Conservation (phyloP, 2,113 vertebrate genomes). For the Conger conger region DNA sequence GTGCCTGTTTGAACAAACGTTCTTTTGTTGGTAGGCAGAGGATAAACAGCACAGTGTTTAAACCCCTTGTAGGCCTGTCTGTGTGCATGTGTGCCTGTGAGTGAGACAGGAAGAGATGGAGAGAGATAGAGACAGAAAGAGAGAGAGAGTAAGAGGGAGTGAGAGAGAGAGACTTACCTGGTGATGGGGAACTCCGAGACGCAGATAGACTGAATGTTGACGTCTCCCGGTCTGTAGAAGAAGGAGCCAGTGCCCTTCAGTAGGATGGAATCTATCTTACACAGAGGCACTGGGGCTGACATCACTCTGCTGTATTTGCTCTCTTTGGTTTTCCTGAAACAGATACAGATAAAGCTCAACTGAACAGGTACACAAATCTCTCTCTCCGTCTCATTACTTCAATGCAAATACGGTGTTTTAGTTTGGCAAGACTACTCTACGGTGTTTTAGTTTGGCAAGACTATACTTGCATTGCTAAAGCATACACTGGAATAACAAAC, state of each 20-base stretch:
- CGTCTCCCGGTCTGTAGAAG: conserved; percentile 63
- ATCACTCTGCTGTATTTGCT: conserved; percentile 55
- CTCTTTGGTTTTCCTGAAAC: conserved; percentile 53
- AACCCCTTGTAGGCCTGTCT: neutral
- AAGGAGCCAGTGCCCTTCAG: conserved; percentile 64
- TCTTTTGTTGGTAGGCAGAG: no score
- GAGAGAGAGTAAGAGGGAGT: neutral
- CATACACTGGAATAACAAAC: no score
- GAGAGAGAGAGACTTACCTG: conserved; percentile 41
- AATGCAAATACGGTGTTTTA: no score
- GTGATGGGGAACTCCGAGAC: conserved; percentile 55
- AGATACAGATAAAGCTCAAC: neutral
- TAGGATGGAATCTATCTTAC: conserved; percentile 59
- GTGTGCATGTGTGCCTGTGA: conserved; percentile 9
- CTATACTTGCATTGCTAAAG: no score
- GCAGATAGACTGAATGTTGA: conserved; percentile 67
- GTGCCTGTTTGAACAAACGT: no score
- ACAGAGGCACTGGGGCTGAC: conserved; percentile 52
- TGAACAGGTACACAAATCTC: conserved; percentile 11
- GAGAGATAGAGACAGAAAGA: neutral
- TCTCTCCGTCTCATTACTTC: neutral
- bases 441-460: no score
- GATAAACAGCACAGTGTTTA: neutral
- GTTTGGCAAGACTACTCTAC: no score
- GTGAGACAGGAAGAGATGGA: neutral